Conservation (phyloP, 2,113 vertebrate species). For the Eulacestoma nigropectus region DNA sequence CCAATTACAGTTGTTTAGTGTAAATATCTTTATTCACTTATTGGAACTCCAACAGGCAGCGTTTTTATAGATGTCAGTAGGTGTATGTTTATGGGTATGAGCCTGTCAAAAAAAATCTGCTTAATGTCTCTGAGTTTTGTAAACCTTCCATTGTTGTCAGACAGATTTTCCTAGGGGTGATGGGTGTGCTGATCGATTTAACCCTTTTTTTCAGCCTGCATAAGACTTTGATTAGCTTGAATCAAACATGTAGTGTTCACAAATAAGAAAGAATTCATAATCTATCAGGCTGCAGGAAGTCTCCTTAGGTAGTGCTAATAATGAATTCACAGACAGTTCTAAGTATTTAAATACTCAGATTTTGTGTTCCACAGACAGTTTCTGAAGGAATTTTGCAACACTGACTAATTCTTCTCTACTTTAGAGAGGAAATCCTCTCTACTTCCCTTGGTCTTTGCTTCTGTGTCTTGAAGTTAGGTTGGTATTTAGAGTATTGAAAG, state of each 20-base stretch:
- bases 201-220: neutral
- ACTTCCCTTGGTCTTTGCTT: neutral
- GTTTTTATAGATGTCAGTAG: constrained; percentile 6
- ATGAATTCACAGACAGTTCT: neutral
- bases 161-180: neutral
- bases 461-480: neutral
- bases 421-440: neutral
- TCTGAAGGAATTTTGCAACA: neutral
- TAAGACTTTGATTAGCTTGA: neutral
- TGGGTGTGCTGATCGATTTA: neutral
- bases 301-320: neutral
- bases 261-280: neutral
- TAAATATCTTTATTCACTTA: neutral
- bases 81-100: neutral
- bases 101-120: neutral
- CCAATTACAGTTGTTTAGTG: neutral
- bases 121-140: neutral
- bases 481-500: neutral
- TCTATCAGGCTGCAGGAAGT: neutral
- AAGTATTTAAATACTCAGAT: neutral
- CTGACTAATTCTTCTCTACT: neutral
- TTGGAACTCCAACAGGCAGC: neutral
- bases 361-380: neutral
- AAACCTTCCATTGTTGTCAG: neutral
- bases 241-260: neutral